Evolutionary conservation across 2,888 invertebrate species (phyloP), one percentile per base, ranked within the genome.

Genomic region (Thalpophila matura): DNA sequence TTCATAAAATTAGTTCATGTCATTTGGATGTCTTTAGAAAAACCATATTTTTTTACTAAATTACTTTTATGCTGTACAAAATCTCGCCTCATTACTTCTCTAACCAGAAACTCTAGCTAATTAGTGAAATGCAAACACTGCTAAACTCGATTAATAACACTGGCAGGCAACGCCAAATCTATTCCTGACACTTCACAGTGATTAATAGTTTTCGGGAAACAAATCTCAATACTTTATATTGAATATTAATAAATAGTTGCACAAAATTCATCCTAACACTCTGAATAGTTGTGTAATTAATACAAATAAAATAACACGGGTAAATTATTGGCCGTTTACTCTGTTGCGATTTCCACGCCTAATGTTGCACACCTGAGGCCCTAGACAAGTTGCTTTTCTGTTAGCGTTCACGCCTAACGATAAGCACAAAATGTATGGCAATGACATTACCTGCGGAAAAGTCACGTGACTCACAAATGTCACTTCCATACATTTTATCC

Each of bases 301-400:
- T 42, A 40, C 26, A 61, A 63, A 74, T 37, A 14, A 35, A 58
- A 63, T 40, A 16, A 59, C 47, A 57, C 49, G 2, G 37, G 5
- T 64, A 63, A n/a, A 76, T 75, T 65, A 75, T 40, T 37, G 26
- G 43, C 20, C 54, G 61, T 69, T 71, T 63, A 71, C 58, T 58
- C 24, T 24, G 26, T 62, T 60, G 57, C 50, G 57, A 63, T 64
- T 65, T 62, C 49, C 58, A 53, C 57, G 46, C 50, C 53, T 60
- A 70, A 58, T 58, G 54, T 66, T 77, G 83, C 88, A 87, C 86
- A n/a, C n/a, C n/a, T n/a, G n/a, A n/a, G n/a, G n/a, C n/a, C n/a
- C n/a, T n/a, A n/a, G n/a, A n/a, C n/a, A n/a, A n/a, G n/a, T n/a
- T n/a, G n/a, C n/a, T n/a, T n/a, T n/a, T n/a, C n/a, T n/a, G n/a